A percentile compares a stretch with the other conserved stretches of the same genome.
Evolutionary conservation across 2,113 vertebrate genomes (phyloP).

Genomic region (Pollachius pollachius): DNA sequence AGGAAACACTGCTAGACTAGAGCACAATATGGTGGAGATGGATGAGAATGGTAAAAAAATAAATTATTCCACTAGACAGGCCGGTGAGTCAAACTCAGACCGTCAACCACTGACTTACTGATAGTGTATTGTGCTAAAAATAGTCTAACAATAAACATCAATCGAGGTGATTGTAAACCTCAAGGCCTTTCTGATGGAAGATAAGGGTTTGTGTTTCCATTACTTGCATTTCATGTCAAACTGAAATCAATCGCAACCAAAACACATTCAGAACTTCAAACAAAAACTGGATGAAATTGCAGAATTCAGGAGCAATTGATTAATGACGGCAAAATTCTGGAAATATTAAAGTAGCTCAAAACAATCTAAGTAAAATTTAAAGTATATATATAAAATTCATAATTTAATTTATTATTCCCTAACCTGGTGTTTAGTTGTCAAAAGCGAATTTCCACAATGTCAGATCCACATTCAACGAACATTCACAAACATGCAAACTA

Average conservation of each 20-base stretch:
- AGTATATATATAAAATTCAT: too few relatives aligned
- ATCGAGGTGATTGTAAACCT: background rate
- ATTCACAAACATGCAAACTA: too few relatives aligned
- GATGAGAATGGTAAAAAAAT: background rate
- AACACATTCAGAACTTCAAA: too few relatives aligned
- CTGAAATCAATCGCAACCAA: too few relatives aligned
- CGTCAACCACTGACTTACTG: background rate
- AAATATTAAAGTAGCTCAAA: background rate
- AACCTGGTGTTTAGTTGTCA: too few relatives aligned
- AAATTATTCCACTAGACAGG: background rate
- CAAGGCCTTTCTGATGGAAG: background rate
- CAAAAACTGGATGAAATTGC: background rate
- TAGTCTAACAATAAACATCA: background rate
- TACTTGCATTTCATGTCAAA: too few relatives aligned
- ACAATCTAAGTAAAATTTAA: too few relatives aligned
- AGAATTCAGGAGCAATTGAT: background rate
- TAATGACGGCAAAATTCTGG: background rate
- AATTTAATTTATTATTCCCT: too few relatives aligned
- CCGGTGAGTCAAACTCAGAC: background rate
- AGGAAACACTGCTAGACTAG: background rate
- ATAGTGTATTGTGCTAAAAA: constrained; percentile 3
- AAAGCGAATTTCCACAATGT: background rate
- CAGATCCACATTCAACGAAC: background rate
- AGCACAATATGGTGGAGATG: background rate
- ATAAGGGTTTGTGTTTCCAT: too few relatives aligned